These are phyloP conservation scores for Luperina testacea DNA, from an alignment of 2,888 invertebrate species.

Conservation along the genomic window DNA sequence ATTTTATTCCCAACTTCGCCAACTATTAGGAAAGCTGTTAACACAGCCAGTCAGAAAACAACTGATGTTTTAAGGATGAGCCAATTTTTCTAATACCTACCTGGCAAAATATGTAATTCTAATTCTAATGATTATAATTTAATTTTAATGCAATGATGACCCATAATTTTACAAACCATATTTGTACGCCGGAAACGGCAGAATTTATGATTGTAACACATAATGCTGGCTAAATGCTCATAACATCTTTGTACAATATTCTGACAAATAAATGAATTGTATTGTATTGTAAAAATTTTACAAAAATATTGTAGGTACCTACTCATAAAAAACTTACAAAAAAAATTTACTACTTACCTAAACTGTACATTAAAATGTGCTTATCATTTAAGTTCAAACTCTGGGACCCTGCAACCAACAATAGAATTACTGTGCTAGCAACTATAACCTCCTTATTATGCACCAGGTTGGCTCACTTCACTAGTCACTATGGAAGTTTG, in stretches of 20 bases:
- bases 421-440: constrained; percentile 3
- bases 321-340: not conserved
- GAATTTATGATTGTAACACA: too few relatives aligned
- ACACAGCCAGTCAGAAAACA: not conserved
- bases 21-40: not conserved
- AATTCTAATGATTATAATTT: too few relatives aligned
- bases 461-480: constrained; percentile 31
- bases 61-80: not conserved
- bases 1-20: not conserved
- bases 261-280: too few relatives aligned
- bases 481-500: not conserved
- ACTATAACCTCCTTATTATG: not conserved
- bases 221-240: too few relatives aligned
- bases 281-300: too few relatives aligned
- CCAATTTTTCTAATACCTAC: too few relatives aligned
- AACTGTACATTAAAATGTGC: constrained; percentile 61
- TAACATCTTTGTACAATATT: too few relatives aligned
- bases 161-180: too few relatives aligned
- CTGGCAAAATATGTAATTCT: not conserved
- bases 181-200: too few relatives aligned
- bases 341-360: constrained; percentile 67
- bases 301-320: not conserved
- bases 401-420: constrained; percentile 68
- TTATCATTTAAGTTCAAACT: constrained; percentile 65
- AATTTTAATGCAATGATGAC: too few relatives aligned